Percentiles rank a stretch among this genome's conserved stretches.
These are phyloP conservation scores for Trichechus manatus DNA, from an alignment of 2,113 vertebrate genomes.

Conservation along the genomic window DNA sequence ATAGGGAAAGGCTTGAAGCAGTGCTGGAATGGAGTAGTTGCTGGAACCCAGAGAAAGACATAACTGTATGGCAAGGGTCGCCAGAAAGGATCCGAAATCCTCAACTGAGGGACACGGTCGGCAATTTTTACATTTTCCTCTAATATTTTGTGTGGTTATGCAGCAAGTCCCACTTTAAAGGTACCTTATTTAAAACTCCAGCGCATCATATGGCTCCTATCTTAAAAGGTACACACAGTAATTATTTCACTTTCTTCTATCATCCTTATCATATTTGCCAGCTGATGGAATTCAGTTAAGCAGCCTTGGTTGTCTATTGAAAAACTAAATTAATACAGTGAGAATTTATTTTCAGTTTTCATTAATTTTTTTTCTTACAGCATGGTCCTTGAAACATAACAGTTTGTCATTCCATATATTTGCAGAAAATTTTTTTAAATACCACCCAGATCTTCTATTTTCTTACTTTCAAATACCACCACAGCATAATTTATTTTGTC, in stretches of 20 bases:
- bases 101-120: not conserved
- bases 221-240: slow-evolving; percentile 39
- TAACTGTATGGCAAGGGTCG: not conserved
- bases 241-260: slow-evolving; percentile 52
- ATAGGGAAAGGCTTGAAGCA: not conserved
- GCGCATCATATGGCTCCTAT: slow-evolving; percentile 8
- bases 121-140: not conserved
- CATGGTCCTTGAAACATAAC: slow-evolving; percentile 11
- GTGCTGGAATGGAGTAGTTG: not conserved
- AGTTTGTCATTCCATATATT: slow-evolving; percentile 37
- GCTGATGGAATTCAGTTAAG: slow-evolving; percentile 53
- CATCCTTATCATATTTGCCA: slow-evolving; percentile 35
- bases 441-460: slow-evolving; percentile 27
- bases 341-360: slow-evolving; percentile 61
- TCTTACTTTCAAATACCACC: slow-evolving; percentile 50
- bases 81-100: not conserved
- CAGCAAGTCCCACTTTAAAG: slow-evolving; percentile 44
- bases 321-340: slow-evolving; percentile 45
- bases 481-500: slow-evolving; percentile 63
- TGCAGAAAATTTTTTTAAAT: not conserved
- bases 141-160: not conserved
- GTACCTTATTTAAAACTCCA: slow-evolving; percentile 42
- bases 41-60: not conserved
- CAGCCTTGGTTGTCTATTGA: slow-evolving; percentile 9
- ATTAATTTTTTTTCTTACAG: slow-evolving; percentile 32